Conservation (phyloP, 1,140 invertebrate species). For the Odontomachus brunneus region DNA sequence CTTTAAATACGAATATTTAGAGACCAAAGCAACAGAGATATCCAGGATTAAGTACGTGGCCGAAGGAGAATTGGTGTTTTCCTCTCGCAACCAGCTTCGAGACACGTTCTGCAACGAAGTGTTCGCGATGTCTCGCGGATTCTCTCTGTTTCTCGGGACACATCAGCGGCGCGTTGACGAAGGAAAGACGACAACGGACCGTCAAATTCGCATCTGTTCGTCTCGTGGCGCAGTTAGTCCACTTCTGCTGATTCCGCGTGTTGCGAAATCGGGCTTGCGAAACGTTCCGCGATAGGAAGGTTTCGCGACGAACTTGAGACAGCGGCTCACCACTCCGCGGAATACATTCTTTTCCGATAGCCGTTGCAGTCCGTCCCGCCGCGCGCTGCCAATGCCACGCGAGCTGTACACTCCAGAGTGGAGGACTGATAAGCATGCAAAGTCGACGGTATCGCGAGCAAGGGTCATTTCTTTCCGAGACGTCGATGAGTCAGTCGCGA, state of each 20-base stretch:
- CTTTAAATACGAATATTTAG: too few relatives aligned
- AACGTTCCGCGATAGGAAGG: not conserved
- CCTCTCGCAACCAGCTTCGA: too few relatives aligned
- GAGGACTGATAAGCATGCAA: slow-evolving; percentile 57
- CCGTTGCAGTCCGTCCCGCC: not conserved
- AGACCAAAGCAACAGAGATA: too few relatives aligned
- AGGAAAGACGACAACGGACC: not conserved
- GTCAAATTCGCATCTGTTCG: too few relatives aligned
- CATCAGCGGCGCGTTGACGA: not conserved
- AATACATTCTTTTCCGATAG: slow-evolving; percentile 28
- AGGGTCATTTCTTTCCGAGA: slow-evolving; percentile 56
- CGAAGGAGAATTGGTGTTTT: too few relatives aligned
- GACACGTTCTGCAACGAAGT: too few relatives aligned
- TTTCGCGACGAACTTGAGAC: slow-evolving; percentile 24
- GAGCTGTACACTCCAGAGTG: not conserved
- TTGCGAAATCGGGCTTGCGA: slow-evolving; percentile 1
- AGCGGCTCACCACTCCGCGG: not conserved
- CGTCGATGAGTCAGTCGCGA: slow-evolving; percentile 35
- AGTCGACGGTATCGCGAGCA: slow-evolving; percentile 46
- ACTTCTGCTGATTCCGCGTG: slow-evolving; percentile 38
- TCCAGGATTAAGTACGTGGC: too few relatives aligned
- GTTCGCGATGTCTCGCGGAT: too few relatives aligned
- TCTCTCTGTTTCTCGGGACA: too few relatives aligned
- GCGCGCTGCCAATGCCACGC: not conserved
- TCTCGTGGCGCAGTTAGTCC: too few relatives aligned